Percentiles rank a stretch among this genome's conserved stretches.
These are phyloP conservation scores for Pseudopipra pipra DNA, from an alignment of 2,113 vertebrate species.

Conservation along the genomic window DNA sequence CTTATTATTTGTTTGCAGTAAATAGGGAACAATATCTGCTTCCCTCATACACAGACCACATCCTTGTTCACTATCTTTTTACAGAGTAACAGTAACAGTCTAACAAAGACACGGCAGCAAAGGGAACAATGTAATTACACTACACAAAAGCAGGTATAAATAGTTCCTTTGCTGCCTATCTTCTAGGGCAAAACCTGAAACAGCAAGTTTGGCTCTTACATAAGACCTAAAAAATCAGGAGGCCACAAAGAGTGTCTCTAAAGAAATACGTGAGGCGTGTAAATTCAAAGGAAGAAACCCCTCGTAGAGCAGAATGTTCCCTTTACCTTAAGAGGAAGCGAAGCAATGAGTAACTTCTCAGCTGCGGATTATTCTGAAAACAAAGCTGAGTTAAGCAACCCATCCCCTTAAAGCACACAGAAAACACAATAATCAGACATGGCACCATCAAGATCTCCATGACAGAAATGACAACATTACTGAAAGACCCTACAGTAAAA, in stretches of 20 bases:
- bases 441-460: not conserved
- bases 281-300: not conserved
- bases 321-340: not conserved
- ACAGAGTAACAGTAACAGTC: not conserved
- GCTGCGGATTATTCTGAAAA: not conserved
- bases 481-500: not conserved
- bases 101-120: not conserved
- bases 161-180: not conserved
- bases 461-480: not conserved
- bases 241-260: not conserved
- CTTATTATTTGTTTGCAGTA: not conserved
- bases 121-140: not conserved
- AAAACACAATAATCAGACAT: not conserved
- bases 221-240: not conserved
- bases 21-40: not conserved
- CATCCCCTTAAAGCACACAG: not conserved
- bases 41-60: not conserved
- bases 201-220: not conserved
- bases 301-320: not conserved
- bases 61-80: not conserved
- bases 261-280: not conserved
- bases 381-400: not conserved
- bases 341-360: not conserved
- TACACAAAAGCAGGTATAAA: slow-evolving; percentile 11
- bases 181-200: not conserved